Evolutionary conservation across 2,113 vertebrate genomes (phyloP).

Genomic region (Tyrannus savana): DNA sequence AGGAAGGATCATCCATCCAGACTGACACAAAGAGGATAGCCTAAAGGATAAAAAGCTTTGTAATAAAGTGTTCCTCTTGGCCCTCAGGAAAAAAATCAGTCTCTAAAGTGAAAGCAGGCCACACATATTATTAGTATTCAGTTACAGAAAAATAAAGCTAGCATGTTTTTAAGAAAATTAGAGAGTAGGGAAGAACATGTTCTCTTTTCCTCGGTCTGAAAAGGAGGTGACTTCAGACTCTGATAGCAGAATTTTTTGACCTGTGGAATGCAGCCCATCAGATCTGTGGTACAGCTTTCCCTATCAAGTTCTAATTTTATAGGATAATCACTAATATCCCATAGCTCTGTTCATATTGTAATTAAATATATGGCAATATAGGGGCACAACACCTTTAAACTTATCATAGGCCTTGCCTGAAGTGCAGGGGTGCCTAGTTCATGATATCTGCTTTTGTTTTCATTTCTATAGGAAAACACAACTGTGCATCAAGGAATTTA

Average conservation of each 20-base stretch:
- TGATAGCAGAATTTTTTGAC: background rate
- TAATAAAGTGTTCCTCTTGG: background rate
- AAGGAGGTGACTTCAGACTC: background rate
- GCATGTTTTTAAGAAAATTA: background rate
- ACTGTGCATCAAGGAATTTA: background rate
- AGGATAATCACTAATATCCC: background rate
- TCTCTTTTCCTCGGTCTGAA: background rate
- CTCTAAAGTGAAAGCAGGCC: background rate
- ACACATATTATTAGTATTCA: background rate
- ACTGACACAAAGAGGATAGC: background rate
- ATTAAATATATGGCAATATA: background rate
- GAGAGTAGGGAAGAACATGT: background rate
- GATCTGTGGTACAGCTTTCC: background rate
- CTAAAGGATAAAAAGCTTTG: background rate
- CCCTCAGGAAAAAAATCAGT: background rate
- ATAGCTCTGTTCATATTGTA: background rate
- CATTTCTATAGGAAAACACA: background rate
- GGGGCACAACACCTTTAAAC: background rate
- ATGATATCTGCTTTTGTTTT: background rate
- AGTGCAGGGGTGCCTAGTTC: background rate
- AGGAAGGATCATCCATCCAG: background rate
- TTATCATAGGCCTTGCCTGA: background rate
- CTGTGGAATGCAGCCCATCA: background rate
- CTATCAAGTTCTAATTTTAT: background rate
- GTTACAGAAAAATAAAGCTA: background rate